Evolutionary conservation across 2,797 vertebrate species (phyloP), one percentile per base, ranked within the genome.

Genomic region (Helicolenus hilgendorfi): DNA sequence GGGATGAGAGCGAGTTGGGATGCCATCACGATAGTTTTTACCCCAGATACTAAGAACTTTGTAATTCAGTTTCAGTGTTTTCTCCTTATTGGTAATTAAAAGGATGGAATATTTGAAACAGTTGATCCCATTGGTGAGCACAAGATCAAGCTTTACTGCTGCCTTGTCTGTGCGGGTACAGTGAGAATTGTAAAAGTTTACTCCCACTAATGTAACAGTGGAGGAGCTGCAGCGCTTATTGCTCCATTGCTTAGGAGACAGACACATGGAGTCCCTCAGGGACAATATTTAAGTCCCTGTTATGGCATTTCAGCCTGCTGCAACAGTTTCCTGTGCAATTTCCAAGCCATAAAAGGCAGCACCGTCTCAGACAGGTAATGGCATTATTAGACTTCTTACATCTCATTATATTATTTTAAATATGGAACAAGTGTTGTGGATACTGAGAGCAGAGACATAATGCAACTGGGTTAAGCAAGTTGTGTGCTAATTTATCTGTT

Each of bases 391-490:
- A 86, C 80, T 70, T 58, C 53, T 87, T 94, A 77, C 70, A 88
- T 87, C 81, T 91, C 64, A 90, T 94, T 93, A 93, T 84, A 80
- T 81, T 72, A 71, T 62, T 89, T 86, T 83, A 82, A 91, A 93
- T 86, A 71, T 91, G 86, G 67, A 78, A 58, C 31, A 77, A 77
- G 36, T 58, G 71, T 60, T 77, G 29, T 67, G 38, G 31, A 67
- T 77, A 68, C 53, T 69, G 72, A 56, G 33, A 11, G 27, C 20
- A 53, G 41, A 79, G 56, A 75, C 55, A 80, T 58, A 76, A 82
- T 53, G 49, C 24, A 74, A 60, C 72, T 31, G 33, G 76, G 75
- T 86, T 77, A 73, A 84, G n/a, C 20, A 79, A 76, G 72, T 58
- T 81, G 63, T 70, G 73, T 67, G 27, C 64, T 76, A 85, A 92